These are phyloP conservation scores for Toxonevra muliebris DNA, from an alignment of 2,888 invertebrate genomes.

Conservation along the genomic window DNA sequence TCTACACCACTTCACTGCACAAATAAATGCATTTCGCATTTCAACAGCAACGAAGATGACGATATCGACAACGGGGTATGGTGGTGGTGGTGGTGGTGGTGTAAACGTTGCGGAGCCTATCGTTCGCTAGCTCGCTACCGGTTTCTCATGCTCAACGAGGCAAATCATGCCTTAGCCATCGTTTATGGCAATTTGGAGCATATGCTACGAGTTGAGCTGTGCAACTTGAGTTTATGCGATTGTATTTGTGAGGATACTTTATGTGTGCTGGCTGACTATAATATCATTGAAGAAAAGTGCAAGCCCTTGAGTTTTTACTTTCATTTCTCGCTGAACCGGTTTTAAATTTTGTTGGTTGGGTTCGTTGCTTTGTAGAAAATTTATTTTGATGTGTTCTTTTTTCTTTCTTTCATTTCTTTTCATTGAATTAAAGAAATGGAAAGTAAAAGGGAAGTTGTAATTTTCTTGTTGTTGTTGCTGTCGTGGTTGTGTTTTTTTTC, in stretches of 20 bases:
- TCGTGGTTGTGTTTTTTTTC: not conserved
- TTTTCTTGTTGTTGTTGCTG: not conserved
- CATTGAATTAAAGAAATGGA: conserved; percentile 24
- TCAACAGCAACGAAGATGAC: conserved; percentile 11
- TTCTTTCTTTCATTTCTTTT: too few species aligned
- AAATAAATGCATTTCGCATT: conserved; percentile 7
- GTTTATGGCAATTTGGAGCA: not conserved
- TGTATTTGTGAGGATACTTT: too few species aligned
- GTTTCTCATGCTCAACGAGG: conserved; percentile 23
- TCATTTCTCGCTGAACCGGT: conserved; percentile 49
- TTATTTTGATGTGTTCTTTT: not conserved
- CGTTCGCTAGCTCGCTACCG: conserved; percentile 14
- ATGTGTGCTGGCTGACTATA: not conserved
- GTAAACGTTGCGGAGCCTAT: too few species aligned
- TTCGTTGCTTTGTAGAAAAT: conserved; percentile 26
- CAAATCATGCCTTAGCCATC: conserved; percentile 8
- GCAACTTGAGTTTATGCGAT: not conserved
- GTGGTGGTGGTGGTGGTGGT: too few species aligned
- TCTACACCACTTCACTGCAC: not conserved
- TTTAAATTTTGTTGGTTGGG: conserved; percentile 13
- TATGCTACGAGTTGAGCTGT: conserved; percentile 5
- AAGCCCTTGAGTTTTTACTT: conserved; percentile 66
- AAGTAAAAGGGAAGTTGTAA: conserved; percentile 30
- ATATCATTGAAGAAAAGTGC: conserved; percentile 53
- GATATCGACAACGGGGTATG: conserved; percentile 20